Base-by-base conservation (phyloP, 2,888 invertebrate genomes). In the Tachystola acroxantha region DNA sequence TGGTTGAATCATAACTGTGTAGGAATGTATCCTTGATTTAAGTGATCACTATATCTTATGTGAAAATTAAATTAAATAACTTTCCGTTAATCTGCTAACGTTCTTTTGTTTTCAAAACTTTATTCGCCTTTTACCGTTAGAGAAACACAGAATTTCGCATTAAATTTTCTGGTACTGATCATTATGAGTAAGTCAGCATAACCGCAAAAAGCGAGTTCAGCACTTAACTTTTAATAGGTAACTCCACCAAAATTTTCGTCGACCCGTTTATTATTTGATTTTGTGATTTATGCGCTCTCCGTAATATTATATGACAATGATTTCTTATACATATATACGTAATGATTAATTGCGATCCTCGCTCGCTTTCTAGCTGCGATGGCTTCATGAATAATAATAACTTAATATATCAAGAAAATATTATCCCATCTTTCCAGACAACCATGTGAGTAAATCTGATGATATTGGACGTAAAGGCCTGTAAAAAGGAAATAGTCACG, bases 241-340 rank as follows among this genome's bases (percentile, higher is more conserved):
- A 37, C 22, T 32, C 22, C 2, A 29, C 26, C 32, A 14, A 22
- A 39, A 27, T 22, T 45, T 49, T 45, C 42, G 33, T 37, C 31
- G 37, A 41, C 45, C 43, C 49, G n/a, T 53, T 49, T 48, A 53
- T 51, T 43, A 43, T 37, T 45, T 44, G 42, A 40, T 40, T 45
- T 40, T 37, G 40, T 50, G 50, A 50, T 52, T 48, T 48, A 47
- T 44, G 43, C 37, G 40, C 32, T 42, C 34, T 37, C 32, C 32
- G 35, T 40, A n/a, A 45, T 39, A 25, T 41, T 37, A 37, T 34
- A 32, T 37, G 43, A 42, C 43, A 43, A 39, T 45, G 41, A 45
- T 43, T 6, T 42, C 29, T 39, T 39, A 35, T 32, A 33, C 27
- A 11, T 14, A 30, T 37, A 29, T 32, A 13, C 36, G 30, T 16